Base-by-base conservation (phyloP, 2,888 invertebrate genomes). In the Aporophyla nigra region DNA sequence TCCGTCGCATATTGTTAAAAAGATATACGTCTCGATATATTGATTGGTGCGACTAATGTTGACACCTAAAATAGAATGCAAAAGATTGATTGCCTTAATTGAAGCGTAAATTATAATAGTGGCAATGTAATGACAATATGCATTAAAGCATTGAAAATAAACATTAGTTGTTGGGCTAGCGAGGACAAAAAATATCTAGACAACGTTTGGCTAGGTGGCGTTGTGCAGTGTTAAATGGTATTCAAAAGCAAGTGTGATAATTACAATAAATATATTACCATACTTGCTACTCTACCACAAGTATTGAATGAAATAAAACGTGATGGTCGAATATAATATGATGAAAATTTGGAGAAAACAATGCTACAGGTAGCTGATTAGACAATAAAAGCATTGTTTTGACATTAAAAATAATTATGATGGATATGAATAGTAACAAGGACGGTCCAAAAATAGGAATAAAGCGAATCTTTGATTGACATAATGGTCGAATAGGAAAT, bases 361-460 rank as follows among this genome's bases (percentile, higher is more conserved):
- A 61, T 51, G 12, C 4, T 5, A 10, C 21, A 53, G 19, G 7
- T 46, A 58, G 3, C 54, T 6, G n/a, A 43, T 51, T 40, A n/a
- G 21, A 53, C 51, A 78, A 49, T 27, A 75, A 81, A 21, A 61
- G 10, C 65, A 63, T 66, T 66, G 7, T 54, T 68, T 49, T n/a
- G 27, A 66, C 54, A 79, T 72, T 16, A 73, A 76, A 73, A 43
- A 76, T 80, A 87, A 90, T 88, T 58, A 90, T 89, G 80, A 80
- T 76, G 74, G 88, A 83, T 90, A 90, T 89, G 88, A 90, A 91
- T 92, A 93, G 85, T 87, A 85, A 89, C 89, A 90, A 91, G 90
- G 90, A 87, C 84, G 70, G 69, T 74, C 83, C 83, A 81, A 76
- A 91, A 91, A 93, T 93, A 93, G 88, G 91, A 82, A 78, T 74